Conservation (phyloP, 2,113 vertebrate genomes). For the Crotalus viridis region DNA sequence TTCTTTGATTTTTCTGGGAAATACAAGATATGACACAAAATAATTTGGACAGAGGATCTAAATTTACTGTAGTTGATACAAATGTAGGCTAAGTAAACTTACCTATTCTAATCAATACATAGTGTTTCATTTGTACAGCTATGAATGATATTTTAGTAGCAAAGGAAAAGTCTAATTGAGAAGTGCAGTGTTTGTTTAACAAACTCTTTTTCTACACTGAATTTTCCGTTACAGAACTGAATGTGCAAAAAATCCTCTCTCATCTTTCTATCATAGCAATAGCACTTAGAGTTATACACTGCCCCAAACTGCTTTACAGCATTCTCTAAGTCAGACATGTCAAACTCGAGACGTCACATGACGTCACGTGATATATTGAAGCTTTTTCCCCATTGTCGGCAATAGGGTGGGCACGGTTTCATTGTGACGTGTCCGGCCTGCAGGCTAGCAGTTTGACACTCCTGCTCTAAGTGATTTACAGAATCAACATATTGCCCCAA, state of each 20-base stretch:
- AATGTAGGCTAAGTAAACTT: neutral
- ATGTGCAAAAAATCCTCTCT: neutral
- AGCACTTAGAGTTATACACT: neutral
- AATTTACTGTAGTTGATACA: conserved; percentile 1
- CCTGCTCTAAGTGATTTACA: neutral
- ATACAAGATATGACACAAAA: neutral
- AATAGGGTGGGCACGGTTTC: too few relatives aligned
- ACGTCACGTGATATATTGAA: fast-evolving
- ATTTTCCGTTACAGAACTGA: neutral
- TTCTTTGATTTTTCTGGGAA: neutral
- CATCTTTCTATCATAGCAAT: neutral
- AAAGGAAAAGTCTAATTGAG: neutral
- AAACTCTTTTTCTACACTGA: neutral
- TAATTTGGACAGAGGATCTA: neutral
- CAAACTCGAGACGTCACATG: too few relatives aligned
- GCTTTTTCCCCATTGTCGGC: too few relatives aligned
- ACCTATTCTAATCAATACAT: neutral
- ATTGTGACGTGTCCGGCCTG: too few relatives aligned
- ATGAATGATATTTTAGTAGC: neutral
- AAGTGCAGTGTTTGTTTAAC: neutral
- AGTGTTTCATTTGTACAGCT: neutral
- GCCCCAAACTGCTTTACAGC: neutral
- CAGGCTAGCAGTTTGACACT: too few relatives aligned
- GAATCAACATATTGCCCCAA: neutral
- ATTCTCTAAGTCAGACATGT: neutral